Conservation (phyloP, 1,140 invertebrate species). For the Anadara kagoshimensis region DNA sequence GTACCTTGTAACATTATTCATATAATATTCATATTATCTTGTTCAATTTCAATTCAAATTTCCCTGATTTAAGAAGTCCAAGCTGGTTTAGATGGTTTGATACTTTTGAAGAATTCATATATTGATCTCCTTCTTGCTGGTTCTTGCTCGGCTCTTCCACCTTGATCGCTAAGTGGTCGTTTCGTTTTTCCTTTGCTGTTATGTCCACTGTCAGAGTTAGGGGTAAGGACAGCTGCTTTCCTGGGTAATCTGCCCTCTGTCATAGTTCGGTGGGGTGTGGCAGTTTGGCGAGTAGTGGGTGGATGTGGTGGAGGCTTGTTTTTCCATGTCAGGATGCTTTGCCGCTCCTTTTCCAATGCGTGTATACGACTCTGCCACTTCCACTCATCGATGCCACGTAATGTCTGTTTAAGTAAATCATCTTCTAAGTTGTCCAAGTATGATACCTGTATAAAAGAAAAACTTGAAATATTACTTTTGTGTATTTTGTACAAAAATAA, state of each 20-base stretch:
- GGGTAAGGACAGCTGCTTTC: slow-evolving; percentile 16
- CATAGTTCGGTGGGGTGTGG: slow-evolving; percentile 29
- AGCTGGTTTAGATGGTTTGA: slow-evolving; percentile 51
- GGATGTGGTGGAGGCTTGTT: slow-evolving; percentile 27
- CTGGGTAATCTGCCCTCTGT: slow-evolving; percentile 27
- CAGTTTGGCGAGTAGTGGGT: slow-evolving; percentile 19
- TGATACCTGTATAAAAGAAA: slow-evolving; percentile 39
- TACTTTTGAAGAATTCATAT: slow-evolving; percentile 51
- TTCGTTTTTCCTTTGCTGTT: slow-evolving; percentile 3
- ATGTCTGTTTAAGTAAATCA: slow-evolving; percentile 46
- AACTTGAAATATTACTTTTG: neutral
- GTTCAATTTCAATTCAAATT: neutral
- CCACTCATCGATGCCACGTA: slow-evolving; percentile 54
- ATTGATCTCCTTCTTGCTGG: slow-evolving; percentile 37
- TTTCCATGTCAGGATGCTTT: slow-evolving; percentile 44
- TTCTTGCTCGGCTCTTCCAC: slow-evolving; percentile 34
- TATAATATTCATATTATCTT: neutral
- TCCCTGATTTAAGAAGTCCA: slow-evolving; percentile 41
- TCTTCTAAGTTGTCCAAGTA: slow-evolving; percentile 50
- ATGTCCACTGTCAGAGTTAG: slow-evolving; percentile 12
- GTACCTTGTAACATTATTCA: too few species aligned
- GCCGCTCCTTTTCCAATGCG: slow-evolving; percentile 45
- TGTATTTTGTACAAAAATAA: neutral
- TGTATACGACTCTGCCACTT: slow-evolving; percentile 49
- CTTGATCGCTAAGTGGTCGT: slow-evolving; percentile 57